Evolutionary conservation across 1,140 invertebrate species (phyloP).

Genomic region (Atta texana): DNA sequence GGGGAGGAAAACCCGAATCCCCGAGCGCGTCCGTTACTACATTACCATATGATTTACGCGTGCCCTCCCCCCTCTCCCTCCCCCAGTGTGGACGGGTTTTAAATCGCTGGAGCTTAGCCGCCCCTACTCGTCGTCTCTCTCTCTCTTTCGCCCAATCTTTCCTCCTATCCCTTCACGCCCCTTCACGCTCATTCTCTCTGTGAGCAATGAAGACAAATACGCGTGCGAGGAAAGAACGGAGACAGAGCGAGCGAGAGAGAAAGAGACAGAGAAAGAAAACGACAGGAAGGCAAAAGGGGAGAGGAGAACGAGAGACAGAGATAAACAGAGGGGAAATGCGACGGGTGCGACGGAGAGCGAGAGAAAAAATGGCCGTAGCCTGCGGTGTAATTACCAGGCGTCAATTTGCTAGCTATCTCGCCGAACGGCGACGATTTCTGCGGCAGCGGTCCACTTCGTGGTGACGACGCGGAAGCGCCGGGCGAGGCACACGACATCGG

Average conservation of each 20-base stretch:
- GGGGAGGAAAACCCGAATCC: slow-evolving; percentile 39
- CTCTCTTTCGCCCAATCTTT: background rate
- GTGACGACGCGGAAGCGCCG: slow-evolving; percentile 89
- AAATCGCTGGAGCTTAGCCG: slow-evolving; percentile 75
- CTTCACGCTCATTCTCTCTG: background rate
- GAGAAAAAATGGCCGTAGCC: slow-evolving; percentile 79
- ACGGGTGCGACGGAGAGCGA: slow-evolving; percentile 55
- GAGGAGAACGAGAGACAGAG: background rate
- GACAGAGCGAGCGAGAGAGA: background rate
- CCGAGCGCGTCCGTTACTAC: slow-evolving; percentile 65
- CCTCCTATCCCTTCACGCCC: background rate
- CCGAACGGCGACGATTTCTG: slow-evolving; percentile 91
- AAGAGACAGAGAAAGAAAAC: background rate
- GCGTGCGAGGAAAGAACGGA: background rate
- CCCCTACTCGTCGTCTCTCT: slow-evolving; percentile 59
- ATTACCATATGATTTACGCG: slow-evolving; percentile 84
- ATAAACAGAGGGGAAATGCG: slow-evolving; percentile 51
- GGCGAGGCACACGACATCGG: slow-evolving; percentile 91
- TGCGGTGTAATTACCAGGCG: slow-evolving; percentile 91
- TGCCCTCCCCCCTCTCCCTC: slow-evolving; percentile 60
- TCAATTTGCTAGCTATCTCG: slow-evolving; percentile 92
- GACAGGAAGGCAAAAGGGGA: background rate
- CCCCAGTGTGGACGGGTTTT: slow-evolving; percentile 76
- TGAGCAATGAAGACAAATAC: background rate
- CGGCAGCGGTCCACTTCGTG: slow-evolving; percentile 88